A percentile compares a stretch with the other conserved stretches of the same genome.
These are phyloP conservation scores for Caenorhabditis becei DNA, from an alignment of 2,888 invertebrate genomes.

Conservation along the genomic window DNA sequence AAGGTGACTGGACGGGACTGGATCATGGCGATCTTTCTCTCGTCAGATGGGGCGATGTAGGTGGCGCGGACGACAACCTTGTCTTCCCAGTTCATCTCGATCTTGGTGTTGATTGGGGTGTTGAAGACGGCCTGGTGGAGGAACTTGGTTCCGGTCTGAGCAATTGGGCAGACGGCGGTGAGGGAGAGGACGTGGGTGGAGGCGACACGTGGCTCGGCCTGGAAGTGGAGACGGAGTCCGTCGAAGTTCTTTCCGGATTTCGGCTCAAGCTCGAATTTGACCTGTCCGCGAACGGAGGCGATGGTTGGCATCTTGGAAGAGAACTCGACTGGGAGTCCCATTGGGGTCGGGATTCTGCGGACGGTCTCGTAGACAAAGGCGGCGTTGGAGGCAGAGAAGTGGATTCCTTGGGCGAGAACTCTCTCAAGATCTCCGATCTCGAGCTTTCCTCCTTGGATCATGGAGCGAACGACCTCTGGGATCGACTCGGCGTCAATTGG, in stretches of 20 bases:
- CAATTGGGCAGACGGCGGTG: constrained; percentile 69
- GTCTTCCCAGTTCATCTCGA: constrained; percentile 64
- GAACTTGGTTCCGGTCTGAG: constrained; percentile 73
- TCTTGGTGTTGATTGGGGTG: constrained; percentile 61
- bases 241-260: constrained; percentile 65
- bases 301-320: constrained; percentile 72
- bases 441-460: constrained; percentile 66
- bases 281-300: constrained; percentile 63
- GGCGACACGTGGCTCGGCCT: constrained; percentile 67
- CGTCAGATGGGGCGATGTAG: constrained; percentile 62
- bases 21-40: constrained; percentile 63
- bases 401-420: constrained; percentile 60
- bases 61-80: constrained; percentile 57
- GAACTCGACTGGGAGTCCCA: constrained; percentile 73
- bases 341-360: constrained; percentile 66
- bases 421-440: constrained; percentile 66
- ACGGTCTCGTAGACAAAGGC: constrained; percentile 69
- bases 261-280: constrained; percentile 69
- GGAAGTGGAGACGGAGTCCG: constrained; percentile 65
- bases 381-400: constrained; percentile 60
- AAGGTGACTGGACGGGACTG: constrained; percentile 74
- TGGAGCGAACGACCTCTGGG: constrained; percentile 82
- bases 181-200: constrained; percentile 69
- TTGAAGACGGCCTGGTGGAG: constrained; percentile 67
- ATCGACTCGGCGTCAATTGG: constrained; percentile 74